Evolutionary conservation across 53 echinoderm and acorn worm genomes (phyloP).

Genomic region (Hippasteria phrygiana): DNA sequence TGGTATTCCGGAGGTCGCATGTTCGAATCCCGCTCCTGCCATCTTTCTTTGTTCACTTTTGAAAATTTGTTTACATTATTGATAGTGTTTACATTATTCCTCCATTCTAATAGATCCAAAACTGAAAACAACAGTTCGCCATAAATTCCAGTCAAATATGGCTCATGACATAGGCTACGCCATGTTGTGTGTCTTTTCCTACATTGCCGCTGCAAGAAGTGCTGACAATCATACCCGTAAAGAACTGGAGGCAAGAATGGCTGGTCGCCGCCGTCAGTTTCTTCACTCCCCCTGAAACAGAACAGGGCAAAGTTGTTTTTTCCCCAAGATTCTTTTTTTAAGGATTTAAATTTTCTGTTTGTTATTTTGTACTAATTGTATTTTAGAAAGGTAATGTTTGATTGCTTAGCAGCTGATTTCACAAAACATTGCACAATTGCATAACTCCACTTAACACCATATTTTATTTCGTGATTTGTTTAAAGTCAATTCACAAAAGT

Average conservation of each 20-base stretch:
- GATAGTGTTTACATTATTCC: not conserved
- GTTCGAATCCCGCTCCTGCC: too few relatives aligned
- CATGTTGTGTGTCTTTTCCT: slow-evolving; percentile 98
- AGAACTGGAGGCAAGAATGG: slow-evolving; percentile 95
- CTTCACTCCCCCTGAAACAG: slow-evolving; percentile 73
- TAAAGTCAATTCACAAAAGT: too few relatives aligned
- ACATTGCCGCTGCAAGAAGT: slow-evolving; percentile 91
- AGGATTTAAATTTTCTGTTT: too few relatives aligned
- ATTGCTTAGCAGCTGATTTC: too few relatives aligned
- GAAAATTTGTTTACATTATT: not conserved
- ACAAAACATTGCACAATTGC: too few relatives aligned
- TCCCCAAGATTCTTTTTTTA: too few relatives aligned
- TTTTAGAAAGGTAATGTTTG: too few relatives aligned
- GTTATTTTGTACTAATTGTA: too few relatives aligned
- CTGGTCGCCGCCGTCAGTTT: slow-evolving; percentile 82
- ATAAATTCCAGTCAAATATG: slow-evolving; percentile 96
- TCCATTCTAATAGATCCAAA: slow-evolving; percentile 73
- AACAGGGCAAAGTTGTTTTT: too few relatives aligned
- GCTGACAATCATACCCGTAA: slow-evolving; percentile 87
- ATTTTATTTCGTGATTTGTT: too few relatives aligned
- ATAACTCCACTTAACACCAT: too few relatives aligned
- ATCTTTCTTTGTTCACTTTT: not conserved
- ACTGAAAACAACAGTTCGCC: slow-evolving; percentile 76
- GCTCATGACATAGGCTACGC: slow-evolving; percentile 99
- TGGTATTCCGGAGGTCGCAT: too few relatives aligned